A percentile compares a stretch with the other conserved stretches of the same genome.
These are phyloP conservation scores for Cantharis rufa DNA, from an alignment of 2,888 invertebrate species.

Conservation along the genomic window DNA sequence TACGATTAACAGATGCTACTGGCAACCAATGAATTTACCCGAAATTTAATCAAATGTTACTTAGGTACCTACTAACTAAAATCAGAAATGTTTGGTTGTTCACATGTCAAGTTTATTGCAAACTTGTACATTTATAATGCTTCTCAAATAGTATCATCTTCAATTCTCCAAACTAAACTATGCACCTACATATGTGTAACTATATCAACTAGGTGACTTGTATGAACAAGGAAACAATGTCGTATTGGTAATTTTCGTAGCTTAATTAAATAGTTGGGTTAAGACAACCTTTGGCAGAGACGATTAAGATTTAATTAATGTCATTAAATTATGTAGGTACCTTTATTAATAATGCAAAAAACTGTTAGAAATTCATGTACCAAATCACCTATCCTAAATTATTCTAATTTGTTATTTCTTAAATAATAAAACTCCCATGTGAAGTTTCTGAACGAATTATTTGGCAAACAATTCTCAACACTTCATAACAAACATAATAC, in stretches of 20 bases:
- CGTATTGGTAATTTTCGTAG: not conserved
- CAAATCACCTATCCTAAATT: not conserved
- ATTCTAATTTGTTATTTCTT: not conserved
- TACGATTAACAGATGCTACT: not conserved
- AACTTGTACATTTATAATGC: not conserved
- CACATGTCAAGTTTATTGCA: not conserved
- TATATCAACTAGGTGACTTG: not conserved
- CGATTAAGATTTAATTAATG: not conserved
- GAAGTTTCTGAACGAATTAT: not conserved
- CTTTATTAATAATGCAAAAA: not conserved
- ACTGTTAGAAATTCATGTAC: not conserved
- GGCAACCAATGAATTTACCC: not conserved
- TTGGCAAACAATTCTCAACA: not conserved
- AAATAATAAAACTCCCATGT: not conserved
- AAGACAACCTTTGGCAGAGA: not conserved
- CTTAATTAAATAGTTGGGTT: not conserved
- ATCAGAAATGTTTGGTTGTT: not conserved
- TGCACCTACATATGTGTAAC: not conserved
- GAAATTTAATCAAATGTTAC: not conserved
- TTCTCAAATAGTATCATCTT: not conserved
- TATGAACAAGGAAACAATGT: not conserved
- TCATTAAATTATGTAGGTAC: not conserved
- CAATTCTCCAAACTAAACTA: not conserved
- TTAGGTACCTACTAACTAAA: not conserved
- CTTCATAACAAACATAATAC: not conserved